Percentiles rank a stretch among this genome's conserved stretches.
These are phyloP conservation scores for Hystrix brachyura DNA, from an alignment of 2,113 vertebrate genomes.

Conservation along the genomic window DNA sequence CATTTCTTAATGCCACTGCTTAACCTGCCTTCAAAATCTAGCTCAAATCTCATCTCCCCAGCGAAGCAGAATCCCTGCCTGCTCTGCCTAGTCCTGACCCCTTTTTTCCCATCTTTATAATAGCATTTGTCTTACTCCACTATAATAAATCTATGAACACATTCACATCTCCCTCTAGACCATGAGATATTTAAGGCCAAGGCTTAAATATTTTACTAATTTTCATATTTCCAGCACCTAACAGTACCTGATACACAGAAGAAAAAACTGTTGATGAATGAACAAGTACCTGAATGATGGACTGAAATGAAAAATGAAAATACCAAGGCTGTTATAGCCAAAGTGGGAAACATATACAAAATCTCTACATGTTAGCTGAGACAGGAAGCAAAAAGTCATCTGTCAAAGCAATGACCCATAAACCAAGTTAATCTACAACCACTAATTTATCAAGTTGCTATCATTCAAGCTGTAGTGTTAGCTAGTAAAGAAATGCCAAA, in stretches of 20 bases:
- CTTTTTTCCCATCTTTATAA: background rate
- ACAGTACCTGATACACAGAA: background rate
- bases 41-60: background rate
- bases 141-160: background rate
- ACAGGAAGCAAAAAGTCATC: background rate
- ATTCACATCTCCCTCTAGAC: background rate
- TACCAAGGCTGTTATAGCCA: background rate
- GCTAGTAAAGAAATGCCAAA: background rate
- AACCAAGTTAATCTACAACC: background rate
- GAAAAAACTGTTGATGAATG: background rate
- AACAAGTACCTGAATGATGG: background rate
- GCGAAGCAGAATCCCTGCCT: background rate
- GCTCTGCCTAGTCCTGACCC: background rate
- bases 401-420: background rate
- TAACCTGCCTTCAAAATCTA: background rate
- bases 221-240: background rate
- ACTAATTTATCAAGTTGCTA: background rate
- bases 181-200: background rate
- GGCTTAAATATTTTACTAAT: background rate
- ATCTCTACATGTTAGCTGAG: background rate
- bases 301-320: background rate
- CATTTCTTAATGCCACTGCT: background rate
- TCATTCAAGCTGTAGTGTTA: background rate
- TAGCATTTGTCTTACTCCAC: background rate
- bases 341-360: background rate